These are phyloP conservation scores for Hippocampus comes DNA, from an alignment of 2,113 vertebrate species.

Conservation along the genomic window DNA sequence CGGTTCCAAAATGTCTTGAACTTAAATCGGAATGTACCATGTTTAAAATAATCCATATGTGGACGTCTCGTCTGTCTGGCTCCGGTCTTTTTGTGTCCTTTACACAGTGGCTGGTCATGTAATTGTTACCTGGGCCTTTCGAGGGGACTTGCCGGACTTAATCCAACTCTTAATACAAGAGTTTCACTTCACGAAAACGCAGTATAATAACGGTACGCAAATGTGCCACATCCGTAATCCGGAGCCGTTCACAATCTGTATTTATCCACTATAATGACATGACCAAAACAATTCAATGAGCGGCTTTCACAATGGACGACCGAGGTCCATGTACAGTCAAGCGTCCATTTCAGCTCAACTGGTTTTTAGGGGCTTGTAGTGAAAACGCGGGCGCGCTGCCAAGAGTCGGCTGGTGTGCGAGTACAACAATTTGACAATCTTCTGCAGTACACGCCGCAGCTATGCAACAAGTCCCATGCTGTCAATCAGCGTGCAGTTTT, in stretches of 20 bases:
- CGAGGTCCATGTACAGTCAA: too few species aligned
- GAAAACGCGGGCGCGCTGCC: too few species aligned
- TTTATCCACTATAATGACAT: neutral
- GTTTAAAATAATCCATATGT: neutral
- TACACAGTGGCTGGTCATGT: too few species aligned
- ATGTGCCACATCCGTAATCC: neutral
- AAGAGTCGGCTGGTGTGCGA: neutral
- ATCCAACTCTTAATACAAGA: too few species aligned
- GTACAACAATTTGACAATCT: conserved; percentile 21
- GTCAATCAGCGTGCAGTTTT: conserved; percentile 24
- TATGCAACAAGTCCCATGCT: conserved; percentile 33
- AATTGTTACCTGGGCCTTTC: too few species aligned
- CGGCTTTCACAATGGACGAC: too few species aligned
- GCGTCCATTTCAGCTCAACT: too few species aligned
- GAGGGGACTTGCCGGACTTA: too few species aligned
- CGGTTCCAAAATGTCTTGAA: neutral
- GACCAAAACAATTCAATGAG: neutral
- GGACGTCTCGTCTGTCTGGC: neutral
- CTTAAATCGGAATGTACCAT: neutral
- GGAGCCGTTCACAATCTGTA: neutral
- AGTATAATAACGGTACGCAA: neutral
- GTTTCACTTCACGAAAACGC: too few species aligned
- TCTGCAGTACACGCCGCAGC: conserved; percentile 21
- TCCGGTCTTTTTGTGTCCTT: neutral
- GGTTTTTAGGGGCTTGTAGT: too few species aligned